Evolutionary conservation across 2,113 vertebrate species (phyloP).

Genomic region (Noturus placidus): DNA sequence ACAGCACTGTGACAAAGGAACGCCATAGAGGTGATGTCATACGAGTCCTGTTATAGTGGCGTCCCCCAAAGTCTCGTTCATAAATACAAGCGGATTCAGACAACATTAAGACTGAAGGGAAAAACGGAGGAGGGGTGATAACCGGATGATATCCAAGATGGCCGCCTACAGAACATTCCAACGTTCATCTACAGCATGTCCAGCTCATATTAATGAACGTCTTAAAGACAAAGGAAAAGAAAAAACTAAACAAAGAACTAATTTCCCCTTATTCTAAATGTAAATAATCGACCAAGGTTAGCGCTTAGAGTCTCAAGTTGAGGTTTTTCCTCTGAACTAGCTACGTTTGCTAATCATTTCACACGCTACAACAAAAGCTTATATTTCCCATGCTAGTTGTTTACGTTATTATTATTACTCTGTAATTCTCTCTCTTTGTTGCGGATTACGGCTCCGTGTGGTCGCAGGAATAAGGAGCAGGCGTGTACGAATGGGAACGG

Average conservation of each 20-base stretch:
- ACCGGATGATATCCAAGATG: constrained; percentile 6
- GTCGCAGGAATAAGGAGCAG: not conserved
- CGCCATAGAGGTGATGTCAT: no score
- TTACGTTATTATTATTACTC: not conserved
- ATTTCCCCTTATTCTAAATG: not conserved
- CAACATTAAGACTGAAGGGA: not conserved
- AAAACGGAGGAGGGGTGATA: not conserved
- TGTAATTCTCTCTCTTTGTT: not conserved
- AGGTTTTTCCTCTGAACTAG: not conserved
- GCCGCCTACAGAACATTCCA: not conserved
- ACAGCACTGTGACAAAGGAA: no score
- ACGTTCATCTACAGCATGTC: not conserved
- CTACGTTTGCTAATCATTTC: not conserved
- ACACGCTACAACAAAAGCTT: not conserved
- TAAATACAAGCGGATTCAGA: not conserved
- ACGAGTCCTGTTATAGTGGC: no score
- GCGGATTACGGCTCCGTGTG: not conserved
- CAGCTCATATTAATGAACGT: not conserved
- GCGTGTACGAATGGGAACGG: not conserved
- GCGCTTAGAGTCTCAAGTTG: not conserved
- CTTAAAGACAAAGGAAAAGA: not conserved
- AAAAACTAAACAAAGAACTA: no score
- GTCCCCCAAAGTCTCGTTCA: no score
- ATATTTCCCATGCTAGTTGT: not conserved
- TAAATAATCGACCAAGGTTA: not conserved